Conservation (phyloP, 2,113 vertebrate genomes). For the Chaetodon auriga region DNA sequence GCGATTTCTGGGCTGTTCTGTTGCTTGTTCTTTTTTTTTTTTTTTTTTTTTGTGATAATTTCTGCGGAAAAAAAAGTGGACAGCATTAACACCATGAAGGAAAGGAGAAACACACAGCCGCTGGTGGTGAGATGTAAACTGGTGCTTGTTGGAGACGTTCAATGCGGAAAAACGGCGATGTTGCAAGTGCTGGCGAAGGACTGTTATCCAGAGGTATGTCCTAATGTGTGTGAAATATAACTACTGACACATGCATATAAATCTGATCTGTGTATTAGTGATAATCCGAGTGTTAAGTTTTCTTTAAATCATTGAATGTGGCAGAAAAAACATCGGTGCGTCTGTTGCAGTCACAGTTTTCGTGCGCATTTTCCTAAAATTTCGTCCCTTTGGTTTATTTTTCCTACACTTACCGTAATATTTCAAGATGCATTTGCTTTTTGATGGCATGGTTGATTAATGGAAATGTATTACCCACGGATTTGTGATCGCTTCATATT, state of each 20-base stretch:
- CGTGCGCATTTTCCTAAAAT: constrained; percentile 63
- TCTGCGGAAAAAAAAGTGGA: constrained; percentile 3
- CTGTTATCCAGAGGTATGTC: constrained; percentile 94
- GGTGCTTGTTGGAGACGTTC: constrained; percentile 95
- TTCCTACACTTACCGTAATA: fast-evolving
- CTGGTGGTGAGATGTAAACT: constrained; percentile 95
- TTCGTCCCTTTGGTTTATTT: neutral
- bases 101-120: constrained; percentile 90
- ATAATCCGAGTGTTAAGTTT: neutral
- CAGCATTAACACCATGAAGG: constrained; percentile 88
- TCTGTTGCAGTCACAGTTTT: constrained; percentile 56
- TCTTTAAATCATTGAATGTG: neutral
- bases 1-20: constrained; percentile 19
- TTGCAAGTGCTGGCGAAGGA: constrained; percentile 96
- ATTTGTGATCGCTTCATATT: neutral
- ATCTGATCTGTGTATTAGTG: neutral
- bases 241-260: neutral
- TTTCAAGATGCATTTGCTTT: neutral
- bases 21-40: neutral
- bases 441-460: neutral
- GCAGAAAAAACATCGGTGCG: constrained; percentile 40
- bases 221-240: constrained; percentile 34
- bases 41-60: no score
- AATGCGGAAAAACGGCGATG: constrained; percentile 98
- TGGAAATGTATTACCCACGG: neutral